Base-by-base conservation (phyloP, 2,113 vertebrate genomes). In the Coreoperca whiteheadi region DNA sequence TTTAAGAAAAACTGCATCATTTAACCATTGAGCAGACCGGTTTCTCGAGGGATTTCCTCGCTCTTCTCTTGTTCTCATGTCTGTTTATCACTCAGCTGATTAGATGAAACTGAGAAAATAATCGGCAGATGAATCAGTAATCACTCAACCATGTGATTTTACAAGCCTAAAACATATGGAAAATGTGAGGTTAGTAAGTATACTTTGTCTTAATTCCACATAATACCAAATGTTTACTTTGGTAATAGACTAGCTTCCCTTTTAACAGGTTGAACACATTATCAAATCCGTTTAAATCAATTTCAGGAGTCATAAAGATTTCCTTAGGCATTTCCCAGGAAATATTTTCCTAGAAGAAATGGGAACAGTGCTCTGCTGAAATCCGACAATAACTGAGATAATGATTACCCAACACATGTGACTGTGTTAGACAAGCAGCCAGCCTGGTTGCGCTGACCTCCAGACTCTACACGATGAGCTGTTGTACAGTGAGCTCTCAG, bases 1-100 rank as follows among this genome's bases (percentile, higher is more conserved):
- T 80, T 82, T 56, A 78, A 77, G 82, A 85, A 81, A 85, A 67
- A 81, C 65, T 4, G 51, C 61, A 66, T 89, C 61, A 54, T 86
- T 90, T 89, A 67, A 59, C 79, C 37, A 15, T 51, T 50, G 6
- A 73, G 70, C 63, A 56, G 48, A 30, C 46, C 1, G 0, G 4
- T 1, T 14, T 71, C 85, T 88, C 25, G 0, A 51, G 82, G 73
- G 86, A 51, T 77, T 68, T 71, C 50, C 43, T 57, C 2, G 11
- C 23, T 10, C 16, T 21, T 21, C 37, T 84, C 48, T 50, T 50
- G 39, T 60, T 57, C 50, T 43, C 25, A 6, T 50, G 25, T 77
- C n/a, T 82, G 54, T 63, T 20, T 41, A 56, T 74, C 70, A n/a
- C n/a, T n/a, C n/a, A n/a, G n/a, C n/a, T n/a, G n/a, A n/a, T n/a